Evolutionary conservation across 2,888 invertebrate genomes (phyloP), one percentile per base, ranked within the genome.

Genomic region (Mycalesis mineus): DNA sequence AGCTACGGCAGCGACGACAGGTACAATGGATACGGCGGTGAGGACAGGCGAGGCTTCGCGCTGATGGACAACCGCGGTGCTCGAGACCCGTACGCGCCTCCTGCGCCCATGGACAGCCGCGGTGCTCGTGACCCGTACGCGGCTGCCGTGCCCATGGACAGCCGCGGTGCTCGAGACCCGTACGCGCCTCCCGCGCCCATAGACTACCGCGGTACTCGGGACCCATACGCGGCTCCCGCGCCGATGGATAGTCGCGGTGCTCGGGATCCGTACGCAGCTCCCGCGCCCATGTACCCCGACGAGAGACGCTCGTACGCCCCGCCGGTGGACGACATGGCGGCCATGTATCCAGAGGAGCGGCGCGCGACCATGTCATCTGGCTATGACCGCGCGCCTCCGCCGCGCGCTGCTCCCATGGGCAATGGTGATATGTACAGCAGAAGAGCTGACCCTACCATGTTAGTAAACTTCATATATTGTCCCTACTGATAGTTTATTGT

Each of bases 391-490:
- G 72, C 77, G 7, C 74, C 82, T 11, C 81, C 83, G 0, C 81
- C 84, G 0, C 68, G 84, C 7, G 66, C 77, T 0, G 76, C 78
- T 15, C 78, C 80, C 36, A 78, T 84, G 75, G 81, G 81, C 64
- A 87, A 85, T 58, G 87, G 86, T 6, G 85, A 85, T 61, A 90
- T 91, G 87, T 91, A 85, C 74, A 89, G 88, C 73, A 75, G 91
- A 58, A 79, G 91, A 62, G 82, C 86, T 49, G 84, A 84, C 45
- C 70, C 73, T 17, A 66, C 71, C 50, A 86, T 87, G 86, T 86
- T 44, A 80, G 84, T 79, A 28, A 11, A 17, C 9, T 2, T 28
- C n/a, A n/a, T n/a, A n/a, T n/a, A n/a, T n/a, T n/a, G n/a, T n/a
- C n/a, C n/a, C n/a, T n/a, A n/a, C n/a, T n/a, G n/a, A n/a, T n/a